Conservation (phyloP, 2,797 vertebrate species). For the Pseudotriccus pelzelni region DNA sequence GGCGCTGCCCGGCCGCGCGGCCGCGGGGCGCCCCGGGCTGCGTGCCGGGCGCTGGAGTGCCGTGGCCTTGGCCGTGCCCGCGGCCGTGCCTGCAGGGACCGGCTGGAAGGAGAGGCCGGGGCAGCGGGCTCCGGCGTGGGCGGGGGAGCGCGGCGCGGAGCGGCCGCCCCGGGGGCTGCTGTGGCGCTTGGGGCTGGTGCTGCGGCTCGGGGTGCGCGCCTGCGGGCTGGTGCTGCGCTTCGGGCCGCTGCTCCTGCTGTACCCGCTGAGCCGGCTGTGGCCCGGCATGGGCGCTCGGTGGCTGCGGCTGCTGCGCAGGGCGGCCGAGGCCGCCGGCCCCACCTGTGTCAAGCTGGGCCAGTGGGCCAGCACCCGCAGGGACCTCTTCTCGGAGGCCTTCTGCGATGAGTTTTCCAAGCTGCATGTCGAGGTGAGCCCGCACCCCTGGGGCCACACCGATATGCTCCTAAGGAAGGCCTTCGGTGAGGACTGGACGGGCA, state of each 20-base stretch:
- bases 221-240: constrained; percentile 86
- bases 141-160: background rate
- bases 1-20: background rate
- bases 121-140: background rate
- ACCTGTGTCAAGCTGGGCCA: constrained; percentile 93
- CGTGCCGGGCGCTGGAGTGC: background rate
- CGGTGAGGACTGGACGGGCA: constrained; percentile 82
- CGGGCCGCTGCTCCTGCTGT: constrained; percentile 85
- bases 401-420: constrained; percentile 88
- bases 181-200: constrained; percentile 59
- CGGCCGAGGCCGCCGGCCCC: constrained; percentile 88
- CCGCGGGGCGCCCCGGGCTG: background rate
- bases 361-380: constrained; percentile 93
- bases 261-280: constrained; percentile 83
- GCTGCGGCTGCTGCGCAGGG: constrained; percentile 86
- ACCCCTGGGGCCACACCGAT: constrained; percentile 89
- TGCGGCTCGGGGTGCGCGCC: constrained; percentile 80
- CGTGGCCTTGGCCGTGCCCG: constrained; percentile 4
- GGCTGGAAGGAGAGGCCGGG: background rate
- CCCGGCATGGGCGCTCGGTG: constrained; percentile 71
- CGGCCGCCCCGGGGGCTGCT: background rate
- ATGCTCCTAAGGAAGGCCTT: constrained; percentile 83
- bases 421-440: constrained; percentile 85
- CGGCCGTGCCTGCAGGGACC: background rate
- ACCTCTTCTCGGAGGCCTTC: constrained; percentile 89